Percentiles rank a stretch among this genome's conserved stretches.
Conservation (phyloP, 2,888 invertebrate genomes). For the Nezara viridula region DNA sequence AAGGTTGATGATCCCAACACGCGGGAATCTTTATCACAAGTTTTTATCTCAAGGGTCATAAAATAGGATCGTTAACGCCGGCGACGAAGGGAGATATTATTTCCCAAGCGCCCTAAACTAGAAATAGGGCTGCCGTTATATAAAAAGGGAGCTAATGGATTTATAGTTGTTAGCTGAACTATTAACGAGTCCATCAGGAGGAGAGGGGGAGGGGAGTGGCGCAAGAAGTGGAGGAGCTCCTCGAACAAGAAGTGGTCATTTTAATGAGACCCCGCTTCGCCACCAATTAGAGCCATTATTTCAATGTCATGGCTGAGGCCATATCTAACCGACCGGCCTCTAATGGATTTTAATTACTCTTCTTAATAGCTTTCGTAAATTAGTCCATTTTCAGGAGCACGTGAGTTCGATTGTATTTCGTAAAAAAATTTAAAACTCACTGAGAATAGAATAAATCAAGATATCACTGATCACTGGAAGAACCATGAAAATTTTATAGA, state of each 20-base stretch:
- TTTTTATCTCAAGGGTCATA: constrained; percentile 31
- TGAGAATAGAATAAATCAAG: neutral
- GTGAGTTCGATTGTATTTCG: neutral
- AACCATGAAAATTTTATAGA: too few species aligned
- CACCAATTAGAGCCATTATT: constrained; percentile 45
- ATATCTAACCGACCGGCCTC: constrained; percentile 1
- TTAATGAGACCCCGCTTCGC: neutral
- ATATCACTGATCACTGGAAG: too few species aligned
- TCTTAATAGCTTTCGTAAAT: constrained; percentile 21
- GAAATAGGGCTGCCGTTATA: constrained; percentile 30
- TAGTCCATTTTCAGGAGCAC: neutral
- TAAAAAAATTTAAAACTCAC: neutral
- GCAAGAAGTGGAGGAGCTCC: constrained; percentile 30
- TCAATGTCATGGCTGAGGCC: constrained; percentile 39
- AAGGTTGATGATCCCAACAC: constrained; percentile 9
- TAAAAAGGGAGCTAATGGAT: constrained; percentile 46
- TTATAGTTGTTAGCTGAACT: constrained; percentile 35
- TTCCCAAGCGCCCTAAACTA: constrained; percentile 39
- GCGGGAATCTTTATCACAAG: neutral
- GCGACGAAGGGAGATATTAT: neutral
- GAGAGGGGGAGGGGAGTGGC: neutral
- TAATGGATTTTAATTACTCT: constrained; percentile 42
- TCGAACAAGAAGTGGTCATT: constrained; percentile 26
- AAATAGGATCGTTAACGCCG: constrained; percentile 36
- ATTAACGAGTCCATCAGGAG: constrained; percentile 47